Percentiles rank a stretch among this genome's conserved stretches.
Evolutionary conservation across 2,888 invertebrate species (phyloP).

Genomic region (Drosophila imparisetae): DNA sequence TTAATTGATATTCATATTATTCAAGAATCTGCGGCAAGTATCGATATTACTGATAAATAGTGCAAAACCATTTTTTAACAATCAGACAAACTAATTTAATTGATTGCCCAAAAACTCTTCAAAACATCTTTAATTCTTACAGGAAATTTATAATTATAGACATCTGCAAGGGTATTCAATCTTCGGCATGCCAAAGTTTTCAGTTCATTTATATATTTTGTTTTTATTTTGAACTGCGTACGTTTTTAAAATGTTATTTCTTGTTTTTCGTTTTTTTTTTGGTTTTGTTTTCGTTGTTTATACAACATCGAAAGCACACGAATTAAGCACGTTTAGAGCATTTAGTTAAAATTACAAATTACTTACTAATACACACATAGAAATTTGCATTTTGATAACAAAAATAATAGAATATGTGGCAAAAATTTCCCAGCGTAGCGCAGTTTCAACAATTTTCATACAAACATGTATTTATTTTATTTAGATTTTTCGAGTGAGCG

Average conservation of each 20-base stretch:
- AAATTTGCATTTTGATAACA: conserved; percentile 27
- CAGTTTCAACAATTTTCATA: conserved; percentile 15
- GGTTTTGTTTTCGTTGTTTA: conserved; percentile 41
- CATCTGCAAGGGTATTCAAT: conserved; percentile 43
- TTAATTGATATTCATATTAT: too few species aligned
- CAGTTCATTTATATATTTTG: conserved; percentile 21
- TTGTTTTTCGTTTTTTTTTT: conserved; percentile 32
- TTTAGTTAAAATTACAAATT: conserved; percentile 72
- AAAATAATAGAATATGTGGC: conserved; percentile 20
- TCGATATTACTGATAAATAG: background rate
- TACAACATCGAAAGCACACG: conserved; percentile 67
- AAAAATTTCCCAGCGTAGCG: conserved; percentile 10
- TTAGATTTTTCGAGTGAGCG: conserved; percentile 5
- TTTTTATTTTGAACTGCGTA: conserved; percentile 32
- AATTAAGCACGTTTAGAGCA: conserved; percentile 65
- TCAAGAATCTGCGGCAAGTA: background rate
- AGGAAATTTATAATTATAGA: background rate
- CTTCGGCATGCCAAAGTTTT: conserved; percentile 28
- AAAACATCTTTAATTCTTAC: background rate
- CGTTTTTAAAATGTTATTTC: conserved; percentile 37
- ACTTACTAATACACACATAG: conserved; percentile 68
- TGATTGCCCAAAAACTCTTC: too few species aligned
- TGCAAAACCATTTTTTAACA: background rate
- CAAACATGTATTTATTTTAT: background rate
- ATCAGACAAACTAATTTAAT: background rate